These are phyloP conservation scores for Megaceryle torquata DNA, from an alignment of 2,113 vertebrate species.

Conservation along the genomic window DNA sequence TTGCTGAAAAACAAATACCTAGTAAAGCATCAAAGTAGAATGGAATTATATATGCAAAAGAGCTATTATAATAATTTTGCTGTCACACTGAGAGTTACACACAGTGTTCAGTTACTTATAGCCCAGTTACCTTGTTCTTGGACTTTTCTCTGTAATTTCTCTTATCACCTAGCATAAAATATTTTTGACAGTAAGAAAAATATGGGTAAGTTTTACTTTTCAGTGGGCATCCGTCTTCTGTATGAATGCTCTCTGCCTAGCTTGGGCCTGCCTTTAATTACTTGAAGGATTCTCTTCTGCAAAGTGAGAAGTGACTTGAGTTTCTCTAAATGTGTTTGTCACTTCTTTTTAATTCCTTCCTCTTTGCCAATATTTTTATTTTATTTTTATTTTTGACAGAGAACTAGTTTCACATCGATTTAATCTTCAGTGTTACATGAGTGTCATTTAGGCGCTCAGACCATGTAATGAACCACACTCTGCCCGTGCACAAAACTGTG, in stretches of 20 bases:
- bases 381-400: neutral
- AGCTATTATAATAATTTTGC: neutral
- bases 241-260: neutral
- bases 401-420: neutral
- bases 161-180: neutral
- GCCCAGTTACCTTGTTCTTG: neutral
- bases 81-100: neutral
- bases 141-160: neutral
- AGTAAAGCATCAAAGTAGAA: neutral
- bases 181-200: neutral
- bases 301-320: neutral
- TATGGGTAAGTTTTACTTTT: neutral
- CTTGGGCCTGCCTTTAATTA: neutral
- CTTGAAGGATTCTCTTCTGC: neutral
- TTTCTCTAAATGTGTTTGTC: neutral
- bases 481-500: neutral
- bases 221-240: neutral
- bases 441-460: neutral
- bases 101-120: neutral
- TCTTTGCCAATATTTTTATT: neutral
- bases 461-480: neutral
- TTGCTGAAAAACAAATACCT: neutral
- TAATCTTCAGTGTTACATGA: neutral
- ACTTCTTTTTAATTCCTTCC: neutral
- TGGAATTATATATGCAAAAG: neutral